Evolutionary conservation across 2,113 vertebrate genomes (phyloP).

Genomic region (Antechinus stuartii): DNA sequence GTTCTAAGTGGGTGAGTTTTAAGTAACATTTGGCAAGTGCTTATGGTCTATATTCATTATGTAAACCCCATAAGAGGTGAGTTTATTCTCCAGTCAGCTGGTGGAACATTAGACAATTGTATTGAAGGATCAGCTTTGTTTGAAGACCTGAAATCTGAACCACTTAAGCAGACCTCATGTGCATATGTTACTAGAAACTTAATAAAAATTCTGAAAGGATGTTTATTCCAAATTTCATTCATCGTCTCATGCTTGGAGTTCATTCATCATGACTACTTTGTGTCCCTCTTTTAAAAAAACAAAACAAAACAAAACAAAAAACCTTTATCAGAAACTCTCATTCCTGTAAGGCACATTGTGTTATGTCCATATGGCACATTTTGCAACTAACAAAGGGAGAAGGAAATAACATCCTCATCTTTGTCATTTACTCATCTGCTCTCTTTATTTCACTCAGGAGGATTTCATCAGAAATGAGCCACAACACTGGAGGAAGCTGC

Average conservation of each 20-base stretch:
- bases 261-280: conserved; percentile 72
- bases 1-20: conserved; percentile 51
- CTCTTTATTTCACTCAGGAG: conserved; percentile 71
- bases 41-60: conserved; percentile 37
- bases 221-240: conserved; percentile 56
- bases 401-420: conserved; percentile 72
- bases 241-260: conserved; percentile 61
- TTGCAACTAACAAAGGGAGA: conserved; percentile 70
- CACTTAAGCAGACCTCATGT: conserved; percentile 55
- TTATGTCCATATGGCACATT: conserved; percentile 77
- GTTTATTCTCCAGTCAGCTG: conserved; percentile 38
- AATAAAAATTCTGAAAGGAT: conserved; percentile 60
- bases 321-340: conserved; percentile 71
- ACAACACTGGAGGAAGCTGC: conserved; percentile 54
- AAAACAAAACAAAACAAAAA: conserved; percentile 2
- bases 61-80: background rate
- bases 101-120: conserved; percentile 14
- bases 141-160: conserved; percentile 22
- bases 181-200: conserved; percentile 62
- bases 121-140: conserved; percentile 51
- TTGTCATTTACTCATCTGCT: conserved; percentile 73
- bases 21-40: conserved; percentile 59
- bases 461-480: conserved; percentile 64
- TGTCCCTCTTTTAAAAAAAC: conserved; percentile 64
- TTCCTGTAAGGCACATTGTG: conserved; percentile 73